Evolutionary conservation across 2,113 vertebrate species (phyloP), one percentile per base, ranked within the genome.

Genomic region (Strix uralensis): DNA sequence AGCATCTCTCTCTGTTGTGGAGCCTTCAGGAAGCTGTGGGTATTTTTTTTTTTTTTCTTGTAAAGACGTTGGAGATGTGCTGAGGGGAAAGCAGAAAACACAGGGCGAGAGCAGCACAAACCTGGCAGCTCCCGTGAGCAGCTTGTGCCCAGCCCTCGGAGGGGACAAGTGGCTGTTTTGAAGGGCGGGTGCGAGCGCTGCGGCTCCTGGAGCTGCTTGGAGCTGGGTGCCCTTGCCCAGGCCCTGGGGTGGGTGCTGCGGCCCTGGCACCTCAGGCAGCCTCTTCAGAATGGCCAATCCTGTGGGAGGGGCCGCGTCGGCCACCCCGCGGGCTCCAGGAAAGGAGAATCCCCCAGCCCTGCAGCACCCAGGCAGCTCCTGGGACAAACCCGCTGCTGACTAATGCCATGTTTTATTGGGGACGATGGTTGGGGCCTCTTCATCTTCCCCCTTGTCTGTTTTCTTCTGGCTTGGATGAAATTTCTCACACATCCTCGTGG

Each of bases 181-280:
- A 23, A 25, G 58, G 49, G n/a, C 2, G 8, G 27, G 15, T 25
- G 38, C 2, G 5, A 40, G 55, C 0, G 1, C 23, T 2, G 4
- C 40, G 36, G 71, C 27, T 46, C 51, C 65, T 3, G 7, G 36
- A 34, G 52, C 44, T 1, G 2, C n/a, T 13, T 7, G 51, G 55
- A 47, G 51, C 36, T 0, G 2, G 38, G n/a, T 15, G 30, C 29
- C 44, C 58, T 32, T 2, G 9, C 27, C 54, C 5, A 1, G 38
- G 47, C 58, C 58, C n/a, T 4, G 34, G 34, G 11, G n/a, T 15
- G 2, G 20, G 44, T 27, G 42, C 58, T 44, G 46, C 65, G 13
- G 44, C 36, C 66, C 42, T 14, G 32, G 13, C 36, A 11, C 82
- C 29, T 5, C 3, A 12, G 29, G 36, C 44, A 34, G 36, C 55